Base-by-base conservation (phyloP, 2,888 invertebrate genomes). In the Bhutanitis thaidina region DNA sequence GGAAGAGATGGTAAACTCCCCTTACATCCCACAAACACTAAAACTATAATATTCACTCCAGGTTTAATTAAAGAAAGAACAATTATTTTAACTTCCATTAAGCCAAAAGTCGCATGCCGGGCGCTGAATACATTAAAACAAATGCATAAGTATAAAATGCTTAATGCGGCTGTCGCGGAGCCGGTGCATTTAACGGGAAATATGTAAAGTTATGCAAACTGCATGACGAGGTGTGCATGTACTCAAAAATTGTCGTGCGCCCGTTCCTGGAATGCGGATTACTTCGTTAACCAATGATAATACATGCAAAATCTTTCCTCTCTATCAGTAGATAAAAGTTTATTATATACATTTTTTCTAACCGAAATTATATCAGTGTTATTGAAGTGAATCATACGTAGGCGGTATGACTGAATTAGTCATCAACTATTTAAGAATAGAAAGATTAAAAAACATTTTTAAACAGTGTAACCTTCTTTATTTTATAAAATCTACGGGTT, bases 151-250 rank as follows among this genome's bases (percentile, higher is more conserved):
- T 43, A 49, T 44, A 43, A 51, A 43, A 50, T 35, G 37, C 48
- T 56, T 49, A 36, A 55, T 49, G 47, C 49, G 55, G 51, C 60
- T 29, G 27, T 25, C 27, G 16, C 16, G 1, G 56, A 49, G 64
- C 59, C 58, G 63, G 56, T 68, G 74, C 71, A 71, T 75, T 74
- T 72, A 71, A 68, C 70, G 67, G 69, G 65, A 68, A 77, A 77
- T 77, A 80, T 79, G 82, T 71, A 79, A 83, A 86, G 71, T 80
- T 84, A 85, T 85, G 83, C 82, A 77, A n/a, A 85, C 72, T 69
- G 72, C 68, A 64, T 62, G 63, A 69, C 65, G 65, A 64, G 60
- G 62, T 59, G 59, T 61, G 64, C 64, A 62, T 66, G 69, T 69
- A 77, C 76, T 72, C 70, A 73, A 74, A 79, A 78, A 78, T 78